Base-by-base conservation (phyloP, 2,888 invertebrate genomes). In the Latrodectus elegans region DNA sequence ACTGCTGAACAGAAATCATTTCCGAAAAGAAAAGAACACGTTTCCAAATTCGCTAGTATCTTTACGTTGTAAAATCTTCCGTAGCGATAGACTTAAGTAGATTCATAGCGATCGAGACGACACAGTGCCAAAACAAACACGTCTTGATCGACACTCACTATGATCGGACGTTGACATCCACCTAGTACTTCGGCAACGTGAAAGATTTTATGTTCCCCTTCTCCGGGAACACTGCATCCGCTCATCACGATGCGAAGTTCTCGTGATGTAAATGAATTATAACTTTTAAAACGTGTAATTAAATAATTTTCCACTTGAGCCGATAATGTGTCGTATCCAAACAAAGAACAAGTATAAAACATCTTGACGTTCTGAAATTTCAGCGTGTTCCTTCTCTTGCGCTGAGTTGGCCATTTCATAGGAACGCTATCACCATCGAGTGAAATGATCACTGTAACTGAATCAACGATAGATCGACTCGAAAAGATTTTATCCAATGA, bases 81-180 rank as follows among this genome's bases (percentile, higher is more conserved):
- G 38, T 83, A 83, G 2, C 83, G 17, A 55, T 71, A 83, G 12
- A 83, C 51, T 83, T 83, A 76, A 14, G 76, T 8, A 4, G 76
- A 51, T 0, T 83, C 60, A 26, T 70, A 83, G 0, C 71, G 70
- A 3, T 76, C 15, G 10, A 70, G 1, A 1, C 83, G 70, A 10
- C 75, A 11, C 1, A 83, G 17, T 4, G 75, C 70, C 17, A 83
- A 51, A 1, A 75, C 26, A 60, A 83, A 83, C 51, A 83, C 82
- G 65, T 83, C 82, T 51, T 83, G 82, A 15, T 83, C 82, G 11
- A 26, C 75, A 38, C 82, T 83, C 0, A 83, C 76, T 0, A 83
- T n/a, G 1, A 83, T 51, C 22, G 83, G 83, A 12, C 26, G 22
- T 8, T 51, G 49, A 15, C 76, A 76, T 22, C 80, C 0, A 64